These are phyloP conservation scores for Sprattus sprattus DNA, from an alignment of 2,113 vertebrate genomes.

Conservation along the genomic window DNA sequence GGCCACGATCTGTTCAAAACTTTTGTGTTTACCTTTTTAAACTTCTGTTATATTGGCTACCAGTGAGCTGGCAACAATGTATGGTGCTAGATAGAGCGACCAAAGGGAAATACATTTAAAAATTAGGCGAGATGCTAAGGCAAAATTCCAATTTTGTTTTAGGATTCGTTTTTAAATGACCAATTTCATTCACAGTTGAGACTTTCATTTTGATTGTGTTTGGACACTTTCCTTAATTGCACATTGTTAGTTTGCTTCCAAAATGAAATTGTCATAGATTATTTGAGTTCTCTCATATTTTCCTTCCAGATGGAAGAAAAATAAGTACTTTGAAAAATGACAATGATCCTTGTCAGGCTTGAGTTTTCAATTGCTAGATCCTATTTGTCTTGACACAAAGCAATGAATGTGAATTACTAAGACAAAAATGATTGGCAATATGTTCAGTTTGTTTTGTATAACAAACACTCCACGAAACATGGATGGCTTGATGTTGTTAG, in stretches of 20 bases:
- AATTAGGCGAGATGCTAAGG: background rate
- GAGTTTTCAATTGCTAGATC: background rate
- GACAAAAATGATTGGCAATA: background rate
- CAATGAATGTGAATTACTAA: background rate
- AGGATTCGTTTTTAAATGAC: background rate
- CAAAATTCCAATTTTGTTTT: background rate
- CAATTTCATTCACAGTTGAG: background rate
- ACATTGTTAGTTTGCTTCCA: background rate
- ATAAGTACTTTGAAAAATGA: conserved; percentile 3
- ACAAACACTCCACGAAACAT: background rate
- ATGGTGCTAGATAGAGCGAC: background rate
- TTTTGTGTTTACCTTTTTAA: no score
- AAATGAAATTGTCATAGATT: background rate
- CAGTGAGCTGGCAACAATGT: background rate
- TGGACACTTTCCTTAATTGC: background rate
- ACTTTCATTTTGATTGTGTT: background rate
- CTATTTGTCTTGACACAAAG: background rate
- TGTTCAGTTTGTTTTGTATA: background rate
- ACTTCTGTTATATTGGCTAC: background rate
- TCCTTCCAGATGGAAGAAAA: background rate
- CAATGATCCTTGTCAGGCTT: background rate
- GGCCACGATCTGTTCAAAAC: background rate
- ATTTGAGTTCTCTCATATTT: background rate
- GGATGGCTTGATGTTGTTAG: conserved; percentile 16
- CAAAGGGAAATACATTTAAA: background rate